phyloP scores from a whole-genome alignment of 2,113 vertebrate genomes.

The Galbula dea region DNA sequence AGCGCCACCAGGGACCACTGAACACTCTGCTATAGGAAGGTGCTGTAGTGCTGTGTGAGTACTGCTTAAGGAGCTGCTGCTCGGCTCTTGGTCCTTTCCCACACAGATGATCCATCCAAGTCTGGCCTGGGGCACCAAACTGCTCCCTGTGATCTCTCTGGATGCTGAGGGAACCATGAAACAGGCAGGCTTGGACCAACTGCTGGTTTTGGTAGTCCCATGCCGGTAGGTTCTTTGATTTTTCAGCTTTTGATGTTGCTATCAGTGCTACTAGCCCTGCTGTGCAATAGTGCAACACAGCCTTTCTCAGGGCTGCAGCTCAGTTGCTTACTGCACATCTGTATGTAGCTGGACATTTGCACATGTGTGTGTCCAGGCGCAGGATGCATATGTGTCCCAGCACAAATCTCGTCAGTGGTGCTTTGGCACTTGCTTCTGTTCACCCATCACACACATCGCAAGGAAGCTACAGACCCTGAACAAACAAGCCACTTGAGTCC shows the following conservation, averaged over 20 bases:
- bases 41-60: accelerated
- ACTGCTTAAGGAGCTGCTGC: not conserved
- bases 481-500: not conserved
- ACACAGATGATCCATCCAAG: accelerated
- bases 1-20: not conserved
- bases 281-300: not conserved
- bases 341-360: not conserved
- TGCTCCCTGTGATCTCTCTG: too few relatives aligned
- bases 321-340: not conserved
- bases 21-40: accelerated
- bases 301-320: not conserved
- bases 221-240: not conserved
- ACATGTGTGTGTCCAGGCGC: not conserved
- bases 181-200: not conserved
- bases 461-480: not conserved
- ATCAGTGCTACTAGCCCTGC: not conserved
- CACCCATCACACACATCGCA: accelerated
- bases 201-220: not conserved
- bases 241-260: not conserved
- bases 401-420: not conserved
- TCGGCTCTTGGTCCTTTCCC: not conserved
- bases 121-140: not conserved
- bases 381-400: not conserved
- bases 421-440: not conserved
- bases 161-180: accelerated